Percentiles rank a stretch among this genome's conserved stretches.
Conservation (phyloP, 2,888 invertebrate genomes). For the Aspidapion aeneum region DNA sequence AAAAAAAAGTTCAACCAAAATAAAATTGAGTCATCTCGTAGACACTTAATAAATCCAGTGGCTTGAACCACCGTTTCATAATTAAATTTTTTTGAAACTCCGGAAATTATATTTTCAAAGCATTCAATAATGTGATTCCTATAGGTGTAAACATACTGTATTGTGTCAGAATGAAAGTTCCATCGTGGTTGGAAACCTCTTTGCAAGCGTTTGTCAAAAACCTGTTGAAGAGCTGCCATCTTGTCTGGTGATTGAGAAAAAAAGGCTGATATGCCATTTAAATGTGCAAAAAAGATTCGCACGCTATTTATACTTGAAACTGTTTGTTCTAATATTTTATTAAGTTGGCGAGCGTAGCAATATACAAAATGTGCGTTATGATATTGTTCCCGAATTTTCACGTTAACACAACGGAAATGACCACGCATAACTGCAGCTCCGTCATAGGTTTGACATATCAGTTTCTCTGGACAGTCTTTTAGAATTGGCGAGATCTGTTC, state of each 20-base stretch:
- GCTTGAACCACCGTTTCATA: slow-evolving; percentile 6
- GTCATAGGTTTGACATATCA: slow-evolving; percentile 15
- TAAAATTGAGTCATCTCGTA: slow-evolving; percentile 1
- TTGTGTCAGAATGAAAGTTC: neutral
- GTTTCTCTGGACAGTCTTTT: slow-evolving; percentile 14
- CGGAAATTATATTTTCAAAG: slow-evolving; percentile 9
- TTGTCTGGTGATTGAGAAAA: slow-evolving; percentile 15
- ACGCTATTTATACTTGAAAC: slow-evolving; percentile 13
- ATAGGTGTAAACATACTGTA: slow-evolving; percentile 2
- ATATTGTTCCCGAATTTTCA: slow-evolving; percentile 17
- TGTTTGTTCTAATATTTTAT: slow-evolving; percentile 20
- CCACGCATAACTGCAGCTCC: slow-evolving; percentile 20
- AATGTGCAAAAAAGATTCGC: slow-evolving; percentile 20
- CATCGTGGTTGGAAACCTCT: slow-evolving; percentile 5
- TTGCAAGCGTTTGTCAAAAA: neutral
- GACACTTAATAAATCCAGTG: slow-evolving; percentile 7
- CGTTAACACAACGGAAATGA: slow-evolving; percentile 15
- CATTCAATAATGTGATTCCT: slow-evolving; percentile 6
- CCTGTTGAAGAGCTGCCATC: slow-evolving; percentile 1
- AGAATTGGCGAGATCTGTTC: slow-evolving; percentile 12
- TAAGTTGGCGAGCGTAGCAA: slow-evolving; percentile 22
- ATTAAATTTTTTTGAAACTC: slow-evolving; percentile 1
- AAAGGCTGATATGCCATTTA: slow-evolving; percentile 17
- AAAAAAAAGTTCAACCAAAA: slow-evolving; percentile 7
- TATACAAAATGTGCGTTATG: slow-evolving; percentile 21